Percentiles rank a stretch among this genome's conserved stretches.
These are phyloP conservation scores for Anguilla obscura DNA, from an alignment of 2,797 vertebrate genomes.

Conservation along the genomic window DNA sequence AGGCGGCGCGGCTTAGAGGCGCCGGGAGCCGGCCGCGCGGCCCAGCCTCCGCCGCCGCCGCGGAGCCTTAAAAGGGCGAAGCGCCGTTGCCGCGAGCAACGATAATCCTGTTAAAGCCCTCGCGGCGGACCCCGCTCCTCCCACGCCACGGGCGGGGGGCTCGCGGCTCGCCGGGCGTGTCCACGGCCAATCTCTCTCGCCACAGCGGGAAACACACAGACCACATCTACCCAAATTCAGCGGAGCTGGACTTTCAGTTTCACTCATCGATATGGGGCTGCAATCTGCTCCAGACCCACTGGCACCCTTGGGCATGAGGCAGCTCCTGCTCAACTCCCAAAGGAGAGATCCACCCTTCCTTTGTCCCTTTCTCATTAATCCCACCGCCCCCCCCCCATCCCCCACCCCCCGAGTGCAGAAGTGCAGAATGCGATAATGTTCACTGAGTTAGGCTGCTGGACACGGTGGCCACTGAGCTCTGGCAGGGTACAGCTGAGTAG, in stretches of 20 bases:
- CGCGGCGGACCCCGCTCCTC: not conserved
- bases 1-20: not conserved
- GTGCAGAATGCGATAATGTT: too few relatives aligned
- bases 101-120: slow-evolving; percentile 38
- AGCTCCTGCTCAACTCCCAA: not conserved
- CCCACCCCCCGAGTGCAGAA: too few relatives aligned
- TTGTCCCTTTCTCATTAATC: not conserved
- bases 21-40: not conserved
- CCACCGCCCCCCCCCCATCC: not conserved
- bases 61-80: not conserved
- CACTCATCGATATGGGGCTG: not conserved
- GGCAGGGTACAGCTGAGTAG: not conserved
- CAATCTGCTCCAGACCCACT: not conserved
- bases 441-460: too few relatives aligned
- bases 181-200: not conserved
- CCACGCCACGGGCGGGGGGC: not conserved
- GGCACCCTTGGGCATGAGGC: not conserved
- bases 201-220: slow-evolving; percentile 2
- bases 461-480: not conserved
- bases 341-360: not conserved
- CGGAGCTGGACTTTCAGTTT: not conserved
- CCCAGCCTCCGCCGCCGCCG: not conserved
- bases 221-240: not conserved
- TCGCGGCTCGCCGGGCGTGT: not conserved
- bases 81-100: slow-evolving; percentile 29